Base-by-base conservation (phyloP, 1,140 invertebrate species). In the Trypoxylus dichotomus region DNA sequence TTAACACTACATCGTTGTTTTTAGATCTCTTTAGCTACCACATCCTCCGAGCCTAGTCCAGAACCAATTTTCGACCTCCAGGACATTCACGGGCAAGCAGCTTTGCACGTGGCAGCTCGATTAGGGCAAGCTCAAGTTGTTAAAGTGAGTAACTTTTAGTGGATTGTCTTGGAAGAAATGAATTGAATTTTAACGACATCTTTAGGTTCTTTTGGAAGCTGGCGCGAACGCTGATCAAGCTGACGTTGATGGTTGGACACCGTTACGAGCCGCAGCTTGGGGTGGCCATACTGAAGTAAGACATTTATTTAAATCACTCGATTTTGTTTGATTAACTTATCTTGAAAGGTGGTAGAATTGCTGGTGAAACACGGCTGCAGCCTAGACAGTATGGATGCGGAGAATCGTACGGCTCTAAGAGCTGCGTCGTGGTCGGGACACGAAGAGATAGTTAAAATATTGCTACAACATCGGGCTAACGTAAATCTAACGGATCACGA, bases 161-260 rank as follows among this genome's bases (percentile, higher is more conserved):
- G 32, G 7, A 7, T 32, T n/a, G n/a, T n/a, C n/a, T 32, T 32
- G 32, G 2, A 7, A 32, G 7, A 32, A 32, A 32, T 32, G 2
- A 3, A 2, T 32, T 7, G 2, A n/a, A n/a, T 32, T 32, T 32
- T 32, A 32, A 32, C 7, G 11, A 47, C 2, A 47, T 13, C 74
- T 80, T 60, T 78, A 87, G 79, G 89, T 92, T 21, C 85, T 95
- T 25, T 83, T 95, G 29, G 90, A 91, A 79, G 93, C 93, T 3
- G 94, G 94, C 1, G 95, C 96, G 0, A 88, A 90, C 80, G 90
- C 92, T 0, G 94, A 97, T 87, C 92, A 94, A 76, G 93, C 94
- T 7, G 96, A 98, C 87, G 91, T 91, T 32, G 96, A 98, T 84
- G 94, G 94, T 15, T 95, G 97, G 91, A 97, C 96, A 54, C 95